Evolutionary conservation across 2,113 vertebrate genomes (phyloP), one percentile per base, ranked within the genome.

Genomic region (Trematomus loennbergii): DNA sequence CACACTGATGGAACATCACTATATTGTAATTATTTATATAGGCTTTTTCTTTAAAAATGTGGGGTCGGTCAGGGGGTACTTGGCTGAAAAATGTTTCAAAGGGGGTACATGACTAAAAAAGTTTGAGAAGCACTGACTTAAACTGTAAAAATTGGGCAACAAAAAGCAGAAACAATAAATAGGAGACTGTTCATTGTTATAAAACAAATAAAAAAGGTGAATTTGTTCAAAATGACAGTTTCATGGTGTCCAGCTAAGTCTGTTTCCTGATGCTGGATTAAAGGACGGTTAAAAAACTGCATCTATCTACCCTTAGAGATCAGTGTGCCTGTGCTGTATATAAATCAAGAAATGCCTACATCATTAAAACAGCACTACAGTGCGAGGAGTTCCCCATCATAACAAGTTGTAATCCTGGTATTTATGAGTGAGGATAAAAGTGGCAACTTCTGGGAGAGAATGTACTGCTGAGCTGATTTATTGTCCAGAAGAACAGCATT

Each of bases 381-480:
- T 8, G 22, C 33, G 16, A 48, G 55, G 29, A 79, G 75, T 59
- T 84, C 12, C 25, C 48, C 54, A 2, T 70, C 72, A 75, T 64
- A 64, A 81, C 52, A 65, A 64, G 75, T 12, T 12, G 57, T 76
- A 80, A 88, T 86, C 80, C 66, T n/a, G 29, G 62, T 82, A 82
- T 91, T 90, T 88, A 88, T 58, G 81, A 88, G 79, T 1, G 55
- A 53, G 50, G 64, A 84, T 86, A 79, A 85, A 85, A 73, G 73
- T 55, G 75, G 45, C 74, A 76, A 66, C 64, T 49, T 65, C 54
- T 59, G 43, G 55, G 36, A 79, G 85, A 80, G 49, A 70, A 75
- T 79, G 63, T 54, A 61, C 76, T 36, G 78, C 77, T 3, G 15
- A 77, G 81, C 75, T 78, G 82, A 90, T 88, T 82, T 82, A 80